These are phyloP conservation scores for Deroptyus accipitrinus DNA, from an alignment of 2,113 vertebrate species.

Conservation along the genomic window DNA sequence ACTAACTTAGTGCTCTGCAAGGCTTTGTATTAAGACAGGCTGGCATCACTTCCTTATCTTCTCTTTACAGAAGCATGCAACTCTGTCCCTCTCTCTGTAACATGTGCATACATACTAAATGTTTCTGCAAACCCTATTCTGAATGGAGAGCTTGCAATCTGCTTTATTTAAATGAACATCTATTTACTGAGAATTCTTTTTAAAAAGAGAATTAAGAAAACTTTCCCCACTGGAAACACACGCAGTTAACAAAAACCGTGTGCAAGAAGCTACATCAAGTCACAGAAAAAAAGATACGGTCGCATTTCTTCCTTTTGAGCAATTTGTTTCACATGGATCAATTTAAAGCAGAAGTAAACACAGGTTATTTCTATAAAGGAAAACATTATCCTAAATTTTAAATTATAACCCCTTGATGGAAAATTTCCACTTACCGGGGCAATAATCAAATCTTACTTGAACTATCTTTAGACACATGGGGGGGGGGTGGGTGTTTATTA, in stretches of 20 bases:
- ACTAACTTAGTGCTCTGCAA: neutral
- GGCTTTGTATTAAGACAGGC: neutral
- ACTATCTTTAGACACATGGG: neutral
- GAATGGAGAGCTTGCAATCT: neutral
- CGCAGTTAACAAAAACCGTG: neutral
- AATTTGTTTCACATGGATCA: neutral
- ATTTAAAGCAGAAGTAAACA: neutral
- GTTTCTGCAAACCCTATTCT: neutral
- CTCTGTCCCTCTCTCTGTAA: neutral
- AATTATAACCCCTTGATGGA: neutral
- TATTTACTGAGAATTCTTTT: neutral
- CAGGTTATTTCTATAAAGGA: neutral
- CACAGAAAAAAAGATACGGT: neutral
- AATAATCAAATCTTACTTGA: neutral
- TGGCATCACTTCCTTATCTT: neutral
- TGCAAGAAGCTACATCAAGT: neutral
- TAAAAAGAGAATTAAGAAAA: neutral
- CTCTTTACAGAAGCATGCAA: fast-evolving
- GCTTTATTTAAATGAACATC: neutral
- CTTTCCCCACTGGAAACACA: neutral
- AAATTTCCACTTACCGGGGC: neutral
- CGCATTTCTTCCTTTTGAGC: neutral
- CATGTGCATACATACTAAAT: neutral
- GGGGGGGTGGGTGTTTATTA: neutral
- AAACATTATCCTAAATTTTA: neutral